Conservation (phyloP, 2,888 invertebrate genomes). For the Eupelmus urozonus region DNA sequence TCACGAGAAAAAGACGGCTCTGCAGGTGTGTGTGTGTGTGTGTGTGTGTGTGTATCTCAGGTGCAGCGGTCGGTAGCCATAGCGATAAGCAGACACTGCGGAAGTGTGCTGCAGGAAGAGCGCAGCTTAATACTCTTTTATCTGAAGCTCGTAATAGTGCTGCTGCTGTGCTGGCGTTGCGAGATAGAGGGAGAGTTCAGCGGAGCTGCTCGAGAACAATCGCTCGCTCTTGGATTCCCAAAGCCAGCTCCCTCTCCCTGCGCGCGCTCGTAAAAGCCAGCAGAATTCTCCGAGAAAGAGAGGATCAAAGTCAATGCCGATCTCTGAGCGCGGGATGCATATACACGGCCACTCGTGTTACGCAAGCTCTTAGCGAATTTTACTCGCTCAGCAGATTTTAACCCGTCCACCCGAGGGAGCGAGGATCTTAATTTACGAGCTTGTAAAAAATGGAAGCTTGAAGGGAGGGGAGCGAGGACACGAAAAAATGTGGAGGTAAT, state of each 20-base stretch:
- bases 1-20: no score
- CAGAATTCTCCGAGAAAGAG: not conserved
- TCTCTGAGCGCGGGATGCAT: conserved; percentile 5
- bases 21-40: no score
- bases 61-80: not conserved
- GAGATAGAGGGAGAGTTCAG: not conserved
- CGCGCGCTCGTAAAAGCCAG: conserved; percentile 10
- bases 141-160: conserved; percentile 1
- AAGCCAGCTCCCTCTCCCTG: conserved; percentile 4
- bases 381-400: not conserved
- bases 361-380: conserved; percentile 27
- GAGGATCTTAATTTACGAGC: conserved; percentile 47
- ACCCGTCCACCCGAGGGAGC: not conserved
- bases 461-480: not conserved
- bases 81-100: conserved; percentile 8
- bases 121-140: conserved; percentile 28
- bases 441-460: conserved; percentile 33
- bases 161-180: no score
- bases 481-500: no score
- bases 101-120: conserved; percentile 8
- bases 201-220: conserved; percentile 20
- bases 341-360: not conserved
- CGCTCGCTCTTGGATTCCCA: not conserved
- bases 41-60: no score
- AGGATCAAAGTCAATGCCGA: conserved; percentile 20